Evolutionary conservation across 2,797 vertebrate species (phyloP), one percentile per base, ranked within the genome.

Genomic region (Synanceia verrucosa): DNA sequence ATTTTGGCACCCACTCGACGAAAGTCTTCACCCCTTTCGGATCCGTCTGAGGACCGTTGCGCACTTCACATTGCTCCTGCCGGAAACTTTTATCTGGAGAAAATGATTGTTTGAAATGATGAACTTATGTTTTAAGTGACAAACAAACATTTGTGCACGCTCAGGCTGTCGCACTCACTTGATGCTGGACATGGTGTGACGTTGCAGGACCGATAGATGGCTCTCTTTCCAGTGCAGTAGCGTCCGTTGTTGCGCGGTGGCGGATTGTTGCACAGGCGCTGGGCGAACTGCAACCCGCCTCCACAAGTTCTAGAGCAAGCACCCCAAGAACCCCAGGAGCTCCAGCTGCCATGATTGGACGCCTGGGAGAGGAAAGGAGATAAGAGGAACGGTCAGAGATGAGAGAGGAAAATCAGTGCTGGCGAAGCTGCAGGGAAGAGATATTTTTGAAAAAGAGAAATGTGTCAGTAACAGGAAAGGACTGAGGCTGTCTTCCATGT

Each of bases 1-100:
- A 99, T 79, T 99, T 99, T 2, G 98, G 97, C 56, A 98, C 94
- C 98, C 98, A 99, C 81, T 99, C 97, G 48, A 99, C 97, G 47
- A 96, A 97, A 0, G 97, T 98, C 91, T 99, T 98, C 71, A 97
- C 93, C 39, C 97, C 98, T 85, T 99, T 99, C 10, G 96, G 92
- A 21, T 99, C 97, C 1, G 97, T 96, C 79, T 99, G 98, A 58
- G 96, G 97, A 3, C 97, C 98, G 18, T 99, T 99, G 36, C 97
- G 95, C 55, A 95, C 94, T 78, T 97, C 97, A 67, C 98, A 99
- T 55, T 99, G 98, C 88, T 99, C 97, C 73, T 96, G 96, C 6
- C 97, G 95, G 85, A 97, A 98, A 78, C 91, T 96, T 93, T 99
- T 98, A 84, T 78, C 98, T 99, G 82, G 36, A 83, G 71, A 62